Conservation (phyloP, 30 jellyfish, hydroid and myxozoan genomes). For the Aurelia coerulea region DNA sequence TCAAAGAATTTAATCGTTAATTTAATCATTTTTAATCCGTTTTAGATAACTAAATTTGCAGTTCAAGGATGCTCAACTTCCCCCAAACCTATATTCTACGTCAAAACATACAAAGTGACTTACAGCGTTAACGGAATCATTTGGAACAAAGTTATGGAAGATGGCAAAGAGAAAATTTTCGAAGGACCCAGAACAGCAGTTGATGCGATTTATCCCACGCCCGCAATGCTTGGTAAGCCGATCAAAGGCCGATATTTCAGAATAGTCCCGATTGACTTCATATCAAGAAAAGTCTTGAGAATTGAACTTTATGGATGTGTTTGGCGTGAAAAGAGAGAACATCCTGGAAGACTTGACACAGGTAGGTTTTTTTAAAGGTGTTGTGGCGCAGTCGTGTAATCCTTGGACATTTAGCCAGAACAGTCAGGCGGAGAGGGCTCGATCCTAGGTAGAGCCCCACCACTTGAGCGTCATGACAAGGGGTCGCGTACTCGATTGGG, state of each 20-base stretch:
- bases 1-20: not conserved
- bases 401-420: too few species aligned
- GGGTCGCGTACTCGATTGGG: too few species aligned
- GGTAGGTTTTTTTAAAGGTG: too few species aligned
- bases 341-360: not conserved
- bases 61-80: slow-evolving; percentile 37
- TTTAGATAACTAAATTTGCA: slow-evolving; percentile 36
- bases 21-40: not conserved
- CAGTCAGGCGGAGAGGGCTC: too few species aligned
- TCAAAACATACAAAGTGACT: slow-evolving; percentile 26
- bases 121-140: slow-evolving; percentile 24
- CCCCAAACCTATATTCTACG: slow-evolving; percentile 21
- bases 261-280: slow-evolving; percentile 31
- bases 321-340: not conserved
- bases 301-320: slow-evolving; percentile 70
- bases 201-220: slow-evolving; percentile 23
- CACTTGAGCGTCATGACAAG: too few species aligned
- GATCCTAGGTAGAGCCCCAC: too few species aligned
- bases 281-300: slow-evolving; percentile 52
- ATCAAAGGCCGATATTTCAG: slow-evolving; percentile 60
- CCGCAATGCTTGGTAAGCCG: slow-evolving; percentile 25
- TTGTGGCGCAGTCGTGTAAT: too few species aligned
- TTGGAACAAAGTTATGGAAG: slow-evolving; percentile 3
- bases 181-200: slow-evolving; percentile 28
- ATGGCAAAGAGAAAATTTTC: slow-evolving; percentile 22